phyloP scores from a whole-genome alignment of 64 coral and sea anemone genomes.

The Anthopleura sola region DNA sequence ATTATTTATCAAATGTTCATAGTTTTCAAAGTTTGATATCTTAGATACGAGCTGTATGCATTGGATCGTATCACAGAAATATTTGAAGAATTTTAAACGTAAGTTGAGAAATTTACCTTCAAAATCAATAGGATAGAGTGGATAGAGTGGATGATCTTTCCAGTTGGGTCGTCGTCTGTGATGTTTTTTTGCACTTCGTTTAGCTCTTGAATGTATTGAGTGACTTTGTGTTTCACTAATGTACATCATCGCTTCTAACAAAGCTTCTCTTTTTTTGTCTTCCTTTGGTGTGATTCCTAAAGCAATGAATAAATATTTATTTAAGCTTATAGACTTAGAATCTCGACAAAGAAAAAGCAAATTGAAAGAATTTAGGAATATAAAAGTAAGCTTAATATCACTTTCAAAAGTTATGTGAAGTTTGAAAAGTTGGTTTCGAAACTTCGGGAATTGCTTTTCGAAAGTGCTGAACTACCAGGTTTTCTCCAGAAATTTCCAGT shows the following conservation, averaged over 20 bases:
- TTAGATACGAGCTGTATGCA: too few species aligned
- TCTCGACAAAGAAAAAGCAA: not conserved
- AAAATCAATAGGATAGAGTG: not conserved
- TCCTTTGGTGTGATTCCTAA: not conserved
- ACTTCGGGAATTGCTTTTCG: not conserved
- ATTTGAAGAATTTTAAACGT: not conserved
- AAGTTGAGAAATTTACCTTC: not conserved
- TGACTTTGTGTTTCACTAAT: not conserved
- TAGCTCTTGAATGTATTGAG: not conserved
- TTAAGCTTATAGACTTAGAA: not conserved
- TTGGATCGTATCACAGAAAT: too few species aligned
- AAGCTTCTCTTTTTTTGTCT: not conserved
- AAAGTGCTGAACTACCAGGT: not conserved
- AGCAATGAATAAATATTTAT: not conserved
- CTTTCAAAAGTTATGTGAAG: not conserved
- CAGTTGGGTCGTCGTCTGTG: not conserved
- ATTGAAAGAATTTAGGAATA: not conserved
- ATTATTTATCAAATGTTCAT: too few species aligned
- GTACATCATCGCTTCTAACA: not conserved
- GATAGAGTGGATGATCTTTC: not conserved
- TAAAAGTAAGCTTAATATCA: not conserved
- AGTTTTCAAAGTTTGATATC: too few species aligned
- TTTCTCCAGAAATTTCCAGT: not conserved
- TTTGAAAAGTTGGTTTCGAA: not conserved
- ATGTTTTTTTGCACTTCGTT: not conserved